Evolutionary conservation across 1,140 invertebrate genomes (phyloP).

Genomic region (Scylla paramamosain): DNA sequence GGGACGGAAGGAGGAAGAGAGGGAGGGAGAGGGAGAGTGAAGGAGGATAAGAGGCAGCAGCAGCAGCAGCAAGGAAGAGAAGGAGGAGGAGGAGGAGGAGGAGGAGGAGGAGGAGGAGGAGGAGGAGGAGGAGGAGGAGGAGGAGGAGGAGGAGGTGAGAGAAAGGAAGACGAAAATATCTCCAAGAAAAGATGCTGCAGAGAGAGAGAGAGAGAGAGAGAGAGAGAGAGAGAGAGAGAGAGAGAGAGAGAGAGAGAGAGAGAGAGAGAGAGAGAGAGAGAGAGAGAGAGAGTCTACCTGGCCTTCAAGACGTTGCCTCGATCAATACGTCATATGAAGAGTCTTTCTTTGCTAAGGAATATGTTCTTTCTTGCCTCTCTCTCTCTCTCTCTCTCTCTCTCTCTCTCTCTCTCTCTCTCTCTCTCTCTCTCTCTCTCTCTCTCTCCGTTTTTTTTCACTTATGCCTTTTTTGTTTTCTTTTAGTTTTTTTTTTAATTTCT

Average conservation of each 20-base stretch:
- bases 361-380: too few relatives aligned
- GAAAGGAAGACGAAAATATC: not conserved
- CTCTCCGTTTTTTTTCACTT: not conserved
- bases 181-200: not conserved
- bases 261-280: conserved; percentile 20
- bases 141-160: conserved; percentile 11
- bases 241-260: conserved; percentile 19
- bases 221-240: not conserved
- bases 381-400: too few relatives aligned
- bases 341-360: not conserved
- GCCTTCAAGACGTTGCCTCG: not conserved
- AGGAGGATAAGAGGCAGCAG: not conserved
- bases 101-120: not conserved
- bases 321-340: conserved; percentile 15
- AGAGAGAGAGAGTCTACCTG: not conserved
- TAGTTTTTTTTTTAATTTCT: not conserved
- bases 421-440: not conserved
- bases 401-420: not conserved
- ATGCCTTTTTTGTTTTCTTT: not conserved
- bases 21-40: not conserved
- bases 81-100: not conserved
- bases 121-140: not conserved
- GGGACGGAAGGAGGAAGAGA: not conserved
- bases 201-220: not conserved
- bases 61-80: not conserved